Evolutionary conservation across 2,888 invertebrate genomes (phyloP).

Genomic region (Chymomyza procnemis): DNA sequence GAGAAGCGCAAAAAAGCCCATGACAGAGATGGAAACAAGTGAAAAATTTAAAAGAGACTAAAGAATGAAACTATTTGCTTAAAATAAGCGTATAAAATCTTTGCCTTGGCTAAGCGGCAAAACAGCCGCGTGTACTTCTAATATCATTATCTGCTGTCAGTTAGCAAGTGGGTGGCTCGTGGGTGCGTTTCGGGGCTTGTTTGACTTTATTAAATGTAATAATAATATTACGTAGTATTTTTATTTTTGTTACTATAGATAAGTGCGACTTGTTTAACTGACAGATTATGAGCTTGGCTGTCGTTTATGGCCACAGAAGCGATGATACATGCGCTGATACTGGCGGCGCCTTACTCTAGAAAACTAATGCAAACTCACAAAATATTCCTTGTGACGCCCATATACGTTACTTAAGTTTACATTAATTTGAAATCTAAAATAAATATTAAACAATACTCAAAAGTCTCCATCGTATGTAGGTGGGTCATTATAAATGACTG

Average conservation of each 20-base stretch:
- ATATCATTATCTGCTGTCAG: neutral
- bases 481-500: neutral
- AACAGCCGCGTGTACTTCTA: neutral
- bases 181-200: neutral
- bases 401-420: neutral
- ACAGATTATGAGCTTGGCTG: neutral
- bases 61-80: no score
- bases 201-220: neutral
- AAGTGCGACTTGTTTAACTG: neutral
- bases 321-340: neutral
- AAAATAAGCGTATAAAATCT: neutral
- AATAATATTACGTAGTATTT: neutral
- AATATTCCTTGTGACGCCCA: neutral
- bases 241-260: neutral
- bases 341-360: neutral
- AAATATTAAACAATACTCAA: neutral
- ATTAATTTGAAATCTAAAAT: neutral
- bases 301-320: neutral
- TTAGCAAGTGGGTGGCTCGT: neutral
- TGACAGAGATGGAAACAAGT: constrained; percentile 3
- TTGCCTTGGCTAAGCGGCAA: no score
- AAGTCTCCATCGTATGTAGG: no score
- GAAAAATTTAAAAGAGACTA: no score
- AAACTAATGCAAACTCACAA: neutral
- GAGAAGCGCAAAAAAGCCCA: no score